Percentiles rank a stretch among this genome's conserved stretches.
Evolutionary conservation across 2,797 vertebrate genomes (phyloP).

Genomic region (Coreius guichenoti): DNA sequence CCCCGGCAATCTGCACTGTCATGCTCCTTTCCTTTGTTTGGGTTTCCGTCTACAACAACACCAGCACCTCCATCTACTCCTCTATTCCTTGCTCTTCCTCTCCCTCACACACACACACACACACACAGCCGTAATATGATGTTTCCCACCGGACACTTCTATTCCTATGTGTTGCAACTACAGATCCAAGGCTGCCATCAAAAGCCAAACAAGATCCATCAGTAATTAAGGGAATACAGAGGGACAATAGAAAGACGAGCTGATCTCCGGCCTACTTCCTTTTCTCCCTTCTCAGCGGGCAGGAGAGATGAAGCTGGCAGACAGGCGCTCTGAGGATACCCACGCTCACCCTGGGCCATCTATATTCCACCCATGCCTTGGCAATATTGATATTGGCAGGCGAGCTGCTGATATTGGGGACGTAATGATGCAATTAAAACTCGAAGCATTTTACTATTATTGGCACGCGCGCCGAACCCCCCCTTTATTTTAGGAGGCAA

Average conservation of each 20-base stretch:
- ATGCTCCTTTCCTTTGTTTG: slow-evolving; percentile 24
- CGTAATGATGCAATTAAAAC: slow-evolving; percentile 88
- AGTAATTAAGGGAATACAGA: slow-evolving; percentile 83
- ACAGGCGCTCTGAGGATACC: slow-evolving; percentile 74
- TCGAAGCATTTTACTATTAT: slow-evolving; percentile 85
- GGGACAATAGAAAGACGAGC: slow-evolving; percentile 85
- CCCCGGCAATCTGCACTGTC: slow-evolving; percentile 5
- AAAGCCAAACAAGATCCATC: slow-evolving; percentile 84
- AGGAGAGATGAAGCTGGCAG: slow-evolving; percentile 76
- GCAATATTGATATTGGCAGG: slow-evolving; percentile 88
- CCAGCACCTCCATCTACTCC: slow-evolving; percentile 17
- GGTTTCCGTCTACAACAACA: not conserved
- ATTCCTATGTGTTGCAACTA: slow-evolving; percentile 80
- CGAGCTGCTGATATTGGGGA: slow-evolving; percentile 84
- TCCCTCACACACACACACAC: slow-evolving; percentile 37
- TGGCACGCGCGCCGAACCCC: slow-evolving; percentile 74
- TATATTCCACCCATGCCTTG: slow-evolving; percentile 84
- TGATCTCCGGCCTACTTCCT: slow-evolving; percentile 77
- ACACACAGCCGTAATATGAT: slow-evolving; percentile 72
- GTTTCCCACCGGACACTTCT: slow-evolving; percentile 81
- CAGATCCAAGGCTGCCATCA: slow-evolving; percentile 78
- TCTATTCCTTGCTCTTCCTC: slow-evolving; percentile 31
- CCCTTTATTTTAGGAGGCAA: slow-evolving; percentile 77
- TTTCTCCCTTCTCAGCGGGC: slow-evolving; percentile 79
- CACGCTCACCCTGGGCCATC: slow-evolving; percentile 84